Evolutionary conservation across 2,797 vertebrate genomes (phyloP).

Genomic region (Danio tinwini): DNA sequence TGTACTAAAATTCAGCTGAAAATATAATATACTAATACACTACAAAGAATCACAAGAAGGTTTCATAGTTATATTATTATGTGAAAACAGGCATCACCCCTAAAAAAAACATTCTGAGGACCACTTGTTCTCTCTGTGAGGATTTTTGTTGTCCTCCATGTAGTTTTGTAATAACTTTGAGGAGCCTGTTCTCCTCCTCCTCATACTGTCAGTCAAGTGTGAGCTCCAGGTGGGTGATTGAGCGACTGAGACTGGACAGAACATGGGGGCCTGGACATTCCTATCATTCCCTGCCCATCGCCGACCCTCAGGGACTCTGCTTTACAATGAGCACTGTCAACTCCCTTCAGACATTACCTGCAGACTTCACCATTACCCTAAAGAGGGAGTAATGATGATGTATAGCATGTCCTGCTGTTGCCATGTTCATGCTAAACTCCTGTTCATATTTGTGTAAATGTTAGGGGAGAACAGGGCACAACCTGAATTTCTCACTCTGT

Average conservation of each 20-base stretch:
- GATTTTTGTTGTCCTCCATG: background rate
- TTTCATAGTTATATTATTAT: background rate
- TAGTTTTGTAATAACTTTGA: conserved; percentile 16
- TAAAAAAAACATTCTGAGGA: background rate
- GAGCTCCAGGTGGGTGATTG: conserved; percentile 46
- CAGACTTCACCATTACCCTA: background rate
- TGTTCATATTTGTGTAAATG: conserved; percentile 6
- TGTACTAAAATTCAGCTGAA: too few species aligned
- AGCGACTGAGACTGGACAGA: conserved; percentile 42
- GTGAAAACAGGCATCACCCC: background rate
- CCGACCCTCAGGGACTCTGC: conserved; percentile 14
- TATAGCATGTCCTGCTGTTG: background rate
- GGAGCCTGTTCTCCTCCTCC: background rate
- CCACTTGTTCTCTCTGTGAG: background rate
- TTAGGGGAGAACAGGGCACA: background rate
- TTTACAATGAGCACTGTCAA: conserved; percentile 27
- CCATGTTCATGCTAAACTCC: background rate
- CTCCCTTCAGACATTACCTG: conserved; percentile 7
- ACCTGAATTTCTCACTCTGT: too few species aligned
- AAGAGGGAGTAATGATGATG: background rate
- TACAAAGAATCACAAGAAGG: too few species aligned
- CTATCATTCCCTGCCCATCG: conserved; percentile 38
- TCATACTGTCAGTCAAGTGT: conserved; percentile 24
- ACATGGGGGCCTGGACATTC: conserved; percentile 26
- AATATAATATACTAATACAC: too few species aligned